Base-by-base conservation (phyloP, 2,113 vertebrate genomes). In the Gorilla gorilla region DNA sequence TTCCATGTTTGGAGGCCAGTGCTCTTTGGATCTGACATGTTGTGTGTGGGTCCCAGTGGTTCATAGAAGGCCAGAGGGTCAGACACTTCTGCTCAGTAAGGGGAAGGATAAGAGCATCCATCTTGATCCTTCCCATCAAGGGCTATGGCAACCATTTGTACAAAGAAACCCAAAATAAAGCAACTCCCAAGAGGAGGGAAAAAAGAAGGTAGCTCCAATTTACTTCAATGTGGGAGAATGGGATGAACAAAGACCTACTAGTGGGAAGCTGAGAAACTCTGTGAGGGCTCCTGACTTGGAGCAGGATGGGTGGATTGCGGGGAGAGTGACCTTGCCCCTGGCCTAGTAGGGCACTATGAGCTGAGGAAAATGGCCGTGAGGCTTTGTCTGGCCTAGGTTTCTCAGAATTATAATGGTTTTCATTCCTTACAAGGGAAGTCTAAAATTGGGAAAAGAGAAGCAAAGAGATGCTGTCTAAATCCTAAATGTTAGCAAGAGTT, bases 1-100 rank as follows among this genome's bases (percentile, higher is more conserved):
- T 45, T 59, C 61, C 18, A 0, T 1, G 0, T 23, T 57, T 1
- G 3, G 16, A 70, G 11, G 25, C 18, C 50, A 30, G 30, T 30
- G 22, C 59, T 57, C 8, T 57, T 40, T 12, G 8, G 16, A 11
- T n/a, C 75, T 57, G 64, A 35, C 23, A 5, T 17, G 55, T 25
- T 27, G 48, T 66, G 12, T 32, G 6, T 43, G 45, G 27, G 27
- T 68, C 45, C 27, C 48, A 45, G 38, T 38, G 4, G 35, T 70
- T 61, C 79, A 73, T 8, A 89, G 43, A 89, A 48, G 32, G 32
- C 52, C 23, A 11, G 59, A 11, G 20, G 66, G 76, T 40, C 23
- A 30, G 30, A 75, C 30, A 4, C 11, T 38, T 20, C 52, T 50
- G 38, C 27, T 30, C 52, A 22, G 20, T 61, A 5, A 20, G 17